Percentiles rank a stretch among this genome's conserved stretches.
Evolutionary conservation across 2,797 vertebrate genomes (phyloP).

Genomic region (Champsocephalus gunnari): DNA sequence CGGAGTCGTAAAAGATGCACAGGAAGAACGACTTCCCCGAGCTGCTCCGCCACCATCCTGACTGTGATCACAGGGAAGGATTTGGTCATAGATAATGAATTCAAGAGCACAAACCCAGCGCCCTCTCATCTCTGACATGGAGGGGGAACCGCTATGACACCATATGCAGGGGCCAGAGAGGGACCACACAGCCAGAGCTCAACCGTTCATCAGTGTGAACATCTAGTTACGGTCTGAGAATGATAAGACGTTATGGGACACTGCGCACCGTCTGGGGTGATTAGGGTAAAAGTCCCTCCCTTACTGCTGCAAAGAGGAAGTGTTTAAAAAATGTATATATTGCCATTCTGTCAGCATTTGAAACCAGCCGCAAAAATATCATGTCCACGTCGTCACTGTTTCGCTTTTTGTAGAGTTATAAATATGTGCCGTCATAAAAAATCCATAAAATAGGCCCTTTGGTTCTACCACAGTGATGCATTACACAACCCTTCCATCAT

Average conservation of each 20-base stretch:
- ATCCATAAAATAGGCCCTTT: slow-evolving; percentile 8
- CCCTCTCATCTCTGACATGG: slow-evolving; percentile 72
- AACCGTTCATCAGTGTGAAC: slow-evolving; percentile 73
- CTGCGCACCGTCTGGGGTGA: slow-evolving; percentile 42
- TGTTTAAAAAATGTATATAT: slow-evolving; percentile 17
- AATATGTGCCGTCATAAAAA: slow-evolving; percentile 31
- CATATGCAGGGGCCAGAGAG: slow-evolving; percentile 56
- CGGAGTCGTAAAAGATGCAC: slow-evolving; percentile 31
- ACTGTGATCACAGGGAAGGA: slow-evolving; percentile 73
- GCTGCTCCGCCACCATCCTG: slow-evolving; percentile 38
- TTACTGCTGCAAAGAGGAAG: slow-evolving; percentile 37
- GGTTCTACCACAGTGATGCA: slow-evolving; percentile 29
- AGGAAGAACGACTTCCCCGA: slow-evolving; percentile 50
- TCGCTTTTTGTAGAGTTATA: slow-evolving; percentile 19
- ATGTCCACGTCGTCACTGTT: slow-evolving; percentile 5
- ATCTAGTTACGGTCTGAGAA: slow-evolving; percentile 74
- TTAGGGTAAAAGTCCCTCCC: slow-evolving; percentile 37
- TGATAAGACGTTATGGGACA: slow-evolving; percentile 66
- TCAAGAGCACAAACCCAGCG: slow-evolving; percentile 70
- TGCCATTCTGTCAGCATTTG: slow-evolving; percentile 24
- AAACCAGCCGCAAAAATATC: slow-evolving; percentile 38
- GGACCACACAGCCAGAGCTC: slow-evolving; percentile 76
- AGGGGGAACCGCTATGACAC: slow-evolving; percentile 70
- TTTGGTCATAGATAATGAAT: slow-evolving; percentile 75
- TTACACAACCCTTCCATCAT: slow-evolving; percentile 34